Percentiles rank a stretch among this genome's conserved stretches.
Conservation (phyloP, 64 coral and sea anemone genomes). For the Orbicella faveolata region DNA sequence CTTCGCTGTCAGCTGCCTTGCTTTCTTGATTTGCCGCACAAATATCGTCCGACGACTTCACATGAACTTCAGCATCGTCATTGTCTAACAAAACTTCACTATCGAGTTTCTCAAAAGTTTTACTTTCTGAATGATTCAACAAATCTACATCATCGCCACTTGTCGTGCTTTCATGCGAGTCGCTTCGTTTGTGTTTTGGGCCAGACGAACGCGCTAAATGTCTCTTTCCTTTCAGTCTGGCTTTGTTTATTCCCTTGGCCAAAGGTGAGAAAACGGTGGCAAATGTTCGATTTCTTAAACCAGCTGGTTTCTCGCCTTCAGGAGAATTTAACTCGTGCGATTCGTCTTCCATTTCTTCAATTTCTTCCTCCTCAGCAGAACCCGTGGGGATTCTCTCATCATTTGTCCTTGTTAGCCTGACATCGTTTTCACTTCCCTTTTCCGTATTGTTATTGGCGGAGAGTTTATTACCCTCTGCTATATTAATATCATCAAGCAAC, state of each 20-base stretch:
- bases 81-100: conserved; percentile 19
- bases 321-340: conserved; percentile 5
- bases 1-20: conserved; percentile 16
- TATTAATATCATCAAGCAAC: conserved; percentile 28
- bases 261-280: conserved; percentile 19
- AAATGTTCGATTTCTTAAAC: conserved; percentile 19
- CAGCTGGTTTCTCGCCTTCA: conserved; percentile 11
- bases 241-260: conserved; percentile 32
- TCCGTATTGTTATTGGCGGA: conserved; percentile 32
- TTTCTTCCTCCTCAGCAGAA: conserved; percentile 1
- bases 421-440: conserved; percentile 23
- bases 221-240: conserved; percentile 5
- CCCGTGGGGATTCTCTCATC: conserved; percentile 23
- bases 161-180: conserved; percentile 17
- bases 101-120: not conserved
- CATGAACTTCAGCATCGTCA: not conserved
- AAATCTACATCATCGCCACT: conserved; percentile 22
- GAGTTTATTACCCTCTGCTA: conserved; percentile 49
- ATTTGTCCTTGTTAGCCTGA: conserved; percentile 17
- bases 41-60: conserved; percentile 18
- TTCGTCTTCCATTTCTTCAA: not conserved
- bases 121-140: conserved; percentile 16
- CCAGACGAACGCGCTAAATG: not conserved
- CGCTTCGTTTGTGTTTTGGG: conserved; percentile 1
- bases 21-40: conserved; percentile 4